Conservation (phyloP, 2,797 vertebrate species). For the Xenopus petersii region DNA sequence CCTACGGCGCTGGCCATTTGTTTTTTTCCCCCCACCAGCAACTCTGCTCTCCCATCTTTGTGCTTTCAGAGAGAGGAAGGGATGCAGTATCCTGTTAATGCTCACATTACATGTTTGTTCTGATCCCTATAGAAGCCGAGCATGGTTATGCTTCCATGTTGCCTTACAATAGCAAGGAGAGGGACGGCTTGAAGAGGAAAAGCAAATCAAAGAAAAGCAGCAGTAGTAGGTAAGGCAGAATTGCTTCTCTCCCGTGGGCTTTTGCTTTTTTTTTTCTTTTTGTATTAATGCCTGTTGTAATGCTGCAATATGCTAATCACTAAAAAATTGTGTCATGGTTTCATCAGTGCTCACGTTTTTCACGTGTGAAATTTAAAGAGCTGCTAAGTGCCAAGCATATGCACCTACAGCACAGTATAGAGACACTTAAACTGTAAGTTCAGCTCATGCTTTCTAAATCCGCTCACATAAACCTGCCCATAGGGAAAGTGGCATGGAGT, state of each 20-base stretch:
- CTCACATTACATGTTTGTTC: conserved; percentile 29
- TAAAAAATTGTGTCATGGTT: background rate
- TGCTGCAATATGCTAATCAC: background rate
- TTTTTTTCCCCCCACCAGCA: background rate
- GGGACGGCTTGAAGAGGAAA: conserved; percentile 83
- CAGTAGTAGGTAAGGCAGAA: conserved; percentile 81
- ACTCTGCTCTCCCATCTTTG: background rate
- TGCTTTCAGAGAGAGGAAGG: background rate
- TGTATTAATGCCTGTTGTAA: background rate
- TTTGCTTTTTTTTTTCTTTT: background rate
- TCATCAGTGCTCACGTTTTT: background rate
- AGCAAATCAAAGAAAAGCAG: conserved; percentile 87
- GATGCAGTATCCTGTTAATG: conserved; percentile 8
- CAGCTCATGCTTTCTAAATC: background rate
- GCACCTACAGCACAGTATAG: no score
- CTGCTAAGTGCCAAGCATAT: no score
- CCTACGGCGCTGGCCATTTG: background rate
- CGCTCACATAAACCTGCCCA: no score
- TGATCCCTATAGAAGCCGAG: conserved; percentile 83
- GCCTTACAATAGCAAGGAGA: conserved; percentile 84
- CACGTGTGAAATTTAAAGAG: conserved; percentile 8
- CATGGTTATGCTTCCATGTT: conserved; percentile 93
- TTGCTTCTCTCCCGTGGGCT: background rate
- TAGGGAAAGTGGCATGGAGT: no score
- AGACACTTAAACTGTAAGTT: background rate